Conservation (phyloP, 2,113 vertebrate species). For the Poeciliopsis prolifica region DNA sequence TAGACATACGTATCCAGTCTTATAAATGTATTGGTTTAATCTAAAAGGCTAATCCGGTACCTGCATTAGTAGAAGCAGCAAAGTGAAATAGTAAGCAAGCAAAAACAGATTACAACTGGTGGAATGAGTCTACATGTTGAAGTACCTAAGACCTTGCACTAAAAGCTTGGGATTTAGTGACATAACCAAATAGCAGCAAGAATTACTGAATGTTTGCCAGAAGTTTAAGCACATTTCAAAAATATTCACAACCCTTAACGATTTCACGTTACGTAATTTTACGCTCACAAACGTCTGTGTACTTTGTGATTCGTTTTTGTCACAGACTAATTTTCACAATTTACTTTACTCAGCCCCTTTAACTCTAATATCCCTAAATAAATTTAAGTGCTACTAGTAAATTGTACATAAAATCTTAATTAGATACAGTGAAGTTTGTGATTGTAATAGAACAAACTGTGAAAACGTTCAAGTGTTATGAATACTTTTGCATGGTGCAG, state of each 20-base stretch:
- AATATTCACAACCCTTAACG: neutral
- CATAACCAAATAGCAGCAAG: constrained; percentile 41
- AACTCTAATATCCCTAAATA: neutral
- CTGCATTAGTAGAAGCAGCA: constrained; percentile 50
- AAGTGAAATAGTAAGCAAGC: constrained; percentile 51
- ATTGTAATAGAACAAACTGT: neutral
- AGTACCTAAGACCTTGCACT: constrained; percentile 36
- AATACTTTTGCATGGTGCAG: neutral
- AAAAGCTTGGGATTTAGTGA: constrained; percentile 33
- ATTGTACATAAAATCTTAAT: neutral
- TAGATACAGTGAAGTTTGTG: neutral
- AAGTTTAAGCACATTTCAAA: neutral
- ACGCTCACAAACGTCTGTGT: neutral
- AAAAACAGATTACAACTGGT: constrained; percentile 43
- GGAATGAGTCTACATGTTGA: constrained; percentile 21
- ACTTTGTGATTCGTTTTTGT: neutral
- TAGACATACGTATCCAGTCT: constrained; percentile 54
- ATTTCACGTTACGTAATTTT: neutral
- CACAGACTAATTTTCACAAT: neutral
- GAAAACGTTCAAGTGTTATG: neutral
- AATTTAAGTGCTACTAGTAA: neutral
- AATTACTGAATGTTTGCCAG: constrained; percentile 44
- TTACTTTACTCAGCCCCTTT: too few species aligned
- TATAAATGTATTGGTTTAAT: constrained; percentile 60
- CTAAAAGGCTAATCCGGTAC: constrained; percentile 55